Conservation (phyloP, 2,797 vertebrate genomes). For the Benthosema pterotum region DNA sequence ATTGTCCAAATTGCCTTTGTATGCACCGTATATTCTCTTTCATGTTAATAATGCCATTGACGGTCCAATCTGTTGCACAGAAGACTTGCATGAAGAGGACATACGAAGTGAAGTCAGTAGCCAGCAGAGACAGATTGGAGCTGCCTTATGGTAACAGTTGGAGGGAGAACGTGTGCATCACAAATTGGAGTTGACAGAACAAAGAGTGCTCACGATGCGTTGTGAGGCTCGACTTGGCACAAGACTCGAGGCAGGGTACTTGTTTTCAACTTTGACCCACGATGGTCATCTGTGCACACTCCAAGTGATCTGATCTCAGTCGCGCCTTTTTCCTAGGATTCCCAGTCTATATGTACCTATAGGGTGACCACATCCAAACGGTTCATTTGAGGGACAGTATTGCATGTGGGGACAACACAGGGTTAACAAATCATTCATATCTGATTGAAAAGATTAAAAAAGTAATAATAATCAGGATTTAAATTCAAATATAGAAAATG, state of each 20-base stretch:
- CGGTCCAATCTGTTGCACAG: conserved; percentile 36
- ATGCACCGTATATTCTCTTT: conserved; percentile 1
- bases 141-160: conserved; percentile 57
- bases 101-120: conserved; percentile 29
- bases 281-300: conserved; percentile 22
- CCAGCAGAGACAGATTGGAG: conserved; percentile 65
- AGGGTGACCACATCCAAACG: too few relatives aligned
- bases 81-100: conserved; percentile 13
- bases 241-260: background rate
- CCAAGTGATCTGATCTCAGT: conserved; percentile 25
- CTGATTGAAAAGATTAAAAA: too few relatives aligned
- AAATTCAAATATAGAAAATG: too few relatives aligned
- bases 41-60: conserved; percentile 24
- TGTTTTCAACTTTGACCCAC: conserved; percentile 34
- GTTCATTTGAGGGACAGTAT: too few relatives aligned
- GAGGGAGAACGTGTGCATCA: conserved; percentile 40
- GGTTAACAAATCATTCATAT: too few relatives aligned
- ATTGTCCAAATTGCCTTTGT: background rate
- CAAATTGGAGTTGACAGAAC: conserved; percentile 55
- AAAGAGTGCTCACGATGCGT: conserved; percentile 56
- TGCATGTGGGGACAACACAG: too few relatives aligned
- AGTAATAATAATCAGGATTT: too few relatives aligned
- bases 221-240: conserved; percentile 34
- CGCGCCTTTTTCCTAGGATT: background rate
- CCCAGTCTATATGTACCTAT: background rate